Evolutionary conservation across 2,113 vertebrate genomes (phyloP), one percentile per base, ranked within the genome.

Genomic region (Diadophis punctatus): DNA sequence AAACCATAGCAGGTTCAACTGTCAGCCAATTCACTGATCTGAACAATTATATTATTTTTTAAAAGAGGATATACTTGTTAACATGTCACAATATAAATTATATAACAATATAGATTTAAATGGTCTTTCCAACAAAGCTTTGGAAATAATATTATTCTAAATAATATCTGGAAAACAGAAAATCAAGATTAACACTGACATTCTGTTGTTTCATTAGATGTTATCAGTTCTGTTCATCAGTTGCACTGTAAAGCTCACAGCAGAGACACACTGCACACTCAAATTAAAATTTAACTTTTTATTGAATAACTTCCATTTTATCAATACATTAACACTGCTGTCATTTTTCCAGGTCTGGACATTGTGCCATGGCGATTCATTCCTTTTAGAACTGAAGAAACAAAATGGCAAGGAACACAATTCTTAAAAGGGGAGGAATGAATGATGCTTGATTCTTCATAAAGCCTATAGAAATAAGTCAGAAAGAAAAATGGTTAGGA

Each of bases 381-480:
- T 89, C 43, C 52, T n/a, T 49, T 90, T 46, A 90, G 43, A 86
- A 60, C 88, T 86, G 87, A 89, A 56, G 43, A 58, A 49, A 80
- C 53, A 86, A 92, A 92, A 90, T n/a, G 88, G 46, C 53, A 86
- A 86, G 22, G 53, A 90, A 51, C 46, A 60, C 25, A 90, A 30
- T 48, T 16, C 88, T 52, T 51, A 63, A 56, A 86, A 43, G 34
- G 18, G n/a, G 16, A 88, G 39, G 58, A 86, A 84, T 43, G 43
- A 60, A 49, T 74, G 80, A 58, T 56, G 58, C 43, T 90, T 90
- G 55, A 86, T 86, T 88, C n/a, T 86, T 86, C 48, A 86, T 30
- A 74, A 16, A 90, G 6, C 48, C 92, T 90, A 93, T 14, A 63
- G 88, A 93, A 80, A 63, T 63, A 93, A 90, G 74, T 89, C 87